A percentile compares a stretch with the other conserved stretches of the same genome.
Evolutionary conservation across 1,140 invertebrate genomes (phyloP).

Genomic region (Steinernema khuongi): DNA sequence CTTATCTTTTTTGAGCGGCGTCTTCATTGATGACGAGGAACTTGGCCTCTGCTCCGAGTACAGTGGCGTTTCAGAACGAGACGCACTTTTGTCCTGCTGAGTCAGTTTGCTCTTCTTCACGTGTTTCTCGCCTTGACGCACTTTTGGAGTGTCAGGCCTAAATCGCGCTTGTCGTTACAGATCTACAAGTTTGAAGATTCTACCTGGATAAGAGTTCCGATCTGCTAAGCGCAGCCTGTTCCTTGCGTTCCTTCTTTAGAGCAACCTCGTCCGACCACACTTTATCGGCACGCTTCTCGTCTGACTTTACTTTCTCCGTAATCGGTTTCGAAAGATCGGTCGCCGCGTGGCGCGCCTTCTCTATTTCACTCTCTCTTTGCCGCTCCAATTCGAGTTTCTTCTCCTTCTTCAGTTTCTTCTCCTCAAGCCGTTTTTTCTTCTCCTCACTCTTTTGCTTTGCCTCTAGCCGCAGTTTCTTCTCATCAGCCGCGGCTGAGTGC

Average conservation of each 20-base stretch:
- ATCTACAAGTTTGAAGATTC: no score
- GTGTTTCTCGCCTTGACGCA: not conserved
- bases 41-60: not conserved
- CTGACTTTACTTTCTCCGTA: not conserved
- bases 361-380: not conserved
- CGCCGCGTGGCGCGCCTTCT: not conserved
- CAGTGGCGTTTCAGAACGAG: not conserved
- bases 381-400: not conserved
- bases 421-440: not conserved
- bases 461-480: not conserved
- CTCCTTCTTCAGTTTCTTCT: slow-evolving; percentile 7
- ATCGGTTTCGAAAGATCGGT: not conserved
- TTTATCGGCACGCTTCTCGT: not conserved
- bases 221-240: not conserved
- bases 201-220: not conserved
- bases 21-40: not conserved
- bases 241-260: not conserved
- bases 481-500: not conserved
- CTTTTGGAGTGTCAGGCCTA: not conserved
- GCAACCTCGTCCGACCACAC: not conserved
- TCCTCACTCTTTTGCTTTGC: not conserved
- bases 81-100: not conserved
- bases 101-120: not conserved
- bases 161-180: no score
- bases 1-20: slow-evolving; percentile 23